Conservation (phyloP, 2,797 vertebrate species). For the Halcyon chelicuti region DNA sequence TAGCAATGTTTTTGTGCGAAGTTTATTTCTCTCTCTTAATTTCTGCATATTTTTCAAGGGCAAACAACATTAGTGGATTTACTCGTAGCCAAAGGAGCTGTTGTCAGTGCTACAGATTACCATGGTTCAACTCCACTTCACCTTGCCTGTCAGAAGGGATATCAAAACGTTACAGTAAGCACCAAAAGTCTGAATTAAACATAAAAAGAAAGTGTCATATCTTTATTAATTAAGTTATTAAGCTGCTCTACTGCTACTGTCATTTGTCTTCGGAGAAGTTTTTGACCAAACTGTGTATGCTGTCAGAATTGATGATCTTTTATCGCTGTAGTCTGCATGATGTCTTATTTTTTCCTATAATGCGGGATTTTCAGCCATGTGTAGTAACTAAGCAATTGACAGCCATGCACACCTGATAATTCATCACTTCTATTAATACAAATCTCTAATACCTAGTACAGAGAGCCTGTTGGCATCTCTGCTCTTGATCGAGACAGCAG, state of each 20-base stretch:
- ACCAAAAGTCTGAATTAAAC: not conserved
- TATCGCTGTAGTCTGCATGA: not conserved
- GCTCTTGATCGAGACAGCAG: not conserved
- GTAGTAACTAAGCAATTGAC: not conserved
- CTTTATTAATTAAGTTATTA: not conserved
- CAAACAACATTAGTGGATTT: constrained; percentile 91
- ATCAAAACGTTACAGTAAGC: constrained; percentile 93
- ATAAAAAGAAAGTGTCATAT: not conserved
- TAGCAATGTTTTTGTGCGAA: not conserved
- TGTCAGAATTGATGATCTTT: not conserved
- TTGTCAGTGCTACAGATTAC: constrained; percentile 93
- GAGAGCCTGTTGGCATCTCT: not conserved
- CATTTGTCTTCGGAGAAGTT: not conserved
- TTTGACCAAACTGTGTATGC: not conserved
- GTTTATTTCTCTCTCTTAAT: not conserved
- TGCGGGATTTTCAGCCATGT: not conserved
- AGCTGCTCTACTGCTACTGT: not conserved
- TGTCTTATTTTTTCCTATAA: not conserved
- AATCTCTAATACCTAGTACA: not conserved
- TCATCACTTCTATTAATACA: not conserved
- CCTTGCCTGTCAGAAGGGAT: constrained; percentile 93
- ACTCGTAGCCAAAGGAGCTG: constrained; percentile 89
- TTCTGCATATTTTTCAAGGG: constrained; percentile 74
- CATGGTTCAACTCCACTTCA: constrained; percentile 93
- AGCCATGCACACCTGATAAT: not conserved